Evolutionary conservation across 2,113 vertebrate species (phyloP).

Genomic region (Rhinolophus sinicus): DNA sequence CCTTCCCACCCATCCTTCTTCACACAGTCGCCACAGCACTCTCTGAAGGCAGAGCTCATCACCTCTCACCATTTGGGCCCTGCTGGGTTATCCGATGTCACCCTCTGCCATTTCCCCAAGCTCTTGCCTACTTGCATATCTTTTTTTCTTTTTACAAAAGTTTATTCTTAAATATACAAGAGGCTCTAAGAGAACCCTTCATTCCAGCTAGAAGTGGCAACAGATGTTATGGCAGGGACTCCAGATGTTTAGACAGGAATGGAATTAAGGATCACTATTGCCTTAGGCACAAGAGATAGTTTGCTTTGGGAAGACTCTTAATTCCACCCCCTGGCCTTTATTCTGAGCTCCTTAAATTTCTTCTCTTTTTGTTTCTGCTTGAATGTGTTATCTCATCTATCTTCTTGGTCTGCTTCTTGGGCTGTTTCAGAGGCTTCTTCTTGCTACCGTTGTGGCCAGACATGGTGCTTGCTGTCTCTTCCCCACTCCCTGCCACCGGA

Average conservation of each 20-base stretch:
- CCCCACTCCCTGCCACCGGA: background rate
- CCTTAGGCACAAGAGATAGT: background rate
- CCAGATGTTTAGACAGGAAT: background rate
- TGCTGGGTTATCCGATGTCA: background rate
- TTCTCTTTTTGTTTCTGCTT: background rate
- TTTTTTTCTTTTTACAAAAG: background rate
- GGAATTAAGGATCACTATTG: background rate
- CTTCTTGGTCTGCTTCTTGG: slow-evolving; percentile 91
- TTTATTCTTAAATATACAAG: background rate
- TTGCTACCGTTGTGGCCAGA: slow-evolving; percentile 87
- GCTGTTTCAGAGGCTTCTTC: slow-evolving; percentile 93
- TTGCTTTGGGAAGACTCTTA: background rate
- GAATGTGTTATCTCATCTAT: slow-evolving; percentile 87
- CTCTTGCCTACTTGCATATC: background rate
- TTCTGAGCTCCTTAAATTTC: background rate
- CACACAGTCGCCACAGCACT: background rate
- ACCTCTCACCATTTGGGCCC: background rate
- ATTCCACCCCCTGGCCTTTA: too few relatives aligned
- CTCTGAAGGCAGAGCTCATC: background rate
- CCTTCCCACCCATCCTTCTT: background rate
- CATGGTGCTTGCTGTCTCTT: background rate
- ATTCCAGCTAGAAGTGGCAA: background rate
- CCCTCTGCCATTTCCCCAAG: background rate
- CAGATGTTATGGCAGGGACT: background rate
- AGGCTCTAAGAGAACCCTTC: background rate